A percentile compares a stretch with the other conserved stretches of the same genome.
Conservation (phyloP, 2,797 vertebrate species). For the Cephalopachus bancanus region DNA sequence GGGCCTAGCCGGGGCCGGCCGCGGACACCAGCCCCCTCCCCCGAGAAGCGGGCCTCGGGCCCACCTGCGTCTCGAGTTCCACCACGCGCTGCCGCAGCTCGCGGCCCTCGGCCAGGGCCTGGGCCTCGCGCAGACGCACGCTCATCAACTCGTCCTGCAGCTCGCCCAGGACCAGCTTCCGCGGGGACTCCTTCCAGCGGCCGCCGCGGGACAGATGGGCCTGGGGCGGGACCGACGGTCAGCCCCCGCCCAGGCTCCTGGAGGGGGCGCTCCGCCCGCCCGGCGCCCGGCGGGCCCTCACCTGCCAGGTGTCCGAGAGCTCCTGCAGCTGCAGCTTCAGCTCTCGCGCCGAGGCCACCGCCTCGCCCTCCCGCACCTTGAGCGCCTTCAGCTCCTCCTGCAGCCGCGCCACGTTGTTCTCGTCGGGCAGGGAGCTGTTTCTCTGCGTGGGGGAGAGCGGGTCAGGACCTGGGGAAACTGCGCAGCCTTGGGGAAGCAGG, state of each 20-base stretch:
- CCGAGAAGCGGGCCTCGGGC: rapidly evolving
- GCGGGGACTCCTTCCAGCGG: slow-evolving; percentile 97
- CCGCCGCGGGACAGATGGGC: slow-evolving; percentile 93
- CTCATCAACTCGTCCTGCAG: slow-evolving; percentile 97
- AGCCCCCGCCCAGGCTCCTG: slow-evolving; percentile 87
- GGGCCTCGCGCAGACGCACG: slow-evolving; percentile 94
- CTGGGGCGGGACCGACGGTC: slow-evolving; percentile 66
- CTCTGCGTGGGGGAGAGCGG: slow-evolving; percentile 86
- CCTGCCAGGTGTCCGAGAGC: slow-evolving; percentile 97
- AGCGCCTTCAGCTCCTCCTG: slow-evolving; percentile 97
- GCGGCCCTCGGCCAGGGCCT: slow-evolving; percentile 94
- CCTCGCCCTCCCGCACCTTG: slow-evolving; percentile 95
- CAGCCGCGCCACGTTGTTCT: slow-evolving; percentile 94
- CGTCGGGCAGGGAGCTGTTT: slow-evolving; percentile 94
- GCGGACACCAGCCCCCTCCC: too few relatives aligned
- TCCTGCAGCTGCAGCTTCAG: slow-evolving; percentile 95
- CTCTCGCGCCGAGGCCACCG: slow-evolving; percentile 92
- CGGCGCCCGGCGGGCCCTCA: slow-evolving; percentile 73
- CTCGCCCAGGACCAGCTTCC: slow-evolving; percentile 94
- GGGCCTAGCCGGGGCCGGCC: background rate
- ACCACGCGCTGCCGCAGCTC: slow-evolving; percentile 95
- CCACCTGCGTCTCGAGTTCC: slow-evolving; percentile 96
- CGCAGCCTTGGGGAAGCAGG: background rate
- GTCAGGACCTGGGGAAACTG: background rate
- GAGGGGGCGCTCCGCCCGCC: background rate